phyloP scores from a whole-genome alignment of 2,113 vertebrate genomes.

The Phaetusa simplex region DNA sequence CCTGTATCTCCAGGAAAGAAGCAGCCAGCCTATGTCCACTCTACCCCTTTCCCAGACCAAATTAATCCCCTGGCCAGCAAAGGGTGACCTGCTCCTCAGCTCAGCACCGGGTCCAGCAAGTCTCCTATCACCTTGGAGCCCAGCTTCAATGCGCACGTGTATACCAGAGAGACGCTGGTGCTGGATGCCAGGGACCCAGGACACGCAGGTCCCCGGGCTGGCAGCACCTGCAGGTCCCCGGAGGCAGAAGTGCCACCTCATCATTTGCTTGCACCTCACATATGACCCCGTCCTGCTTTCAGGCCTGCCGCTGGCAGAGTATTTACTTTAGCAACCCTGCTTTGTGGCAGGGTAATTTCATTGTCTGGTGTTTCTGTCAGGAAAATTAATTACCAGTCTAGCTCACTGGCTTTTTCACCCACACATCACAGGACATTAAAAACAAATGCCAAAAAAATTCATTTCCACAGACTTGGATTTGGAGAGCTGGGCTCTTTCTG shows the following conservation, averaged over 20 bases:
- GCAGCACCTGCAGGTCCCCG: background rate
- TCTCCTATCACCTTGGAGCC: background rate
- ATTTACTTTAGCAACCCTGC: conserved; percentile 64
- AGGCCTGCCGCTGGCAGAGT: conserved; percentile 30
- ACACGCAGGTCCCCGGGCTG: rapidly evolving
- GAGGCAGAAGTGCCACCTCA: background rate
- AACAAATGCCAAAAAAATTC: conserved; percentile 50
- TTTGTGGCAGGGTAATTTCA: conserved; percentile 66
- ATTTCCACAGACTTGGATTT: conserved; percentile 1
- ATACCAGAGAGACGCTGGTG: background rate
- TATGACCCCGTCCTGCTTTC: background rate
- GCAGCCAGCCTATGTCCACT: background rate
- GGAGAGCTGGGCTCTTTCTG: background rate
- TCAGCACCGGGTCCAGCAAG: background rate
- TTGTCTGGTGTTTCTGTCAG: conserved; percentile 71
- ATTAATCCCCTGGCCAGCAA: background rate
- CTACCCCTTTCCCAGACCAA: background rate
- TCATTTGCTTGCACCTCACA: conserved; percentile 9
- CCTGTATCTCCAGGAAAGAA: background rate
- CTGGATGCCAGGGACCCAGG: rapidly evolving
- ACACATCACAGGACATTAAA: conserved; percentile 63
- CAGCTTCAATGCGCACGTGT: background rate
- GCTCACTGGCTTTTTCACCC: conserved; percentile 45
- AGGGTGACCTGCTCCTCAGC: background rate
- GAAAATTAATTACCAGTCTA: conserved; percentile 70